phyloP scores from a whole-genome alignment of 2,113 vertebrate genomes.

The Strix uralensis region DNA sequence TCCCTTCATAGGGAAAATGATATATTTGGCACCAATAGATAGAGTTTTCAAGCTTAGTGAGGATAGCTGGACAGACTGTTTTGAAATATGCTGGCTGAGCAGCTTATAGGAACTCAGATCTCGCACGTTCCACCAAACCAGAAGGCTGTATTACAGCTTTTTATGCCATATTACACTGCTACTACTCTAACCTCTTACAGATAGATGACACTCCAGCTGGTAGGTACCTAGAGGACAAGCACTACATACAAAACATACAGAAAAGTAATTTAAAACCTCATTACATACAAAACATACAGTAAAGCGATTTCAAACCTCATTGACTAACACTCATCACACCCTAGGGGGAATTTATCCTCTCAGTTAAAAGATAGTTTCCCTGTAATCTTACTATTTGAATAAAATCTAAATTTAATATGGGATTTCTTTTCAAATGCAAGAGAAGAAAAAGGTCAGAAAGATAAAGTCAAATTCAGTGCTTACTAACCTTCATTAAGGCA shows the following conservation, averaged over 20 bases:
- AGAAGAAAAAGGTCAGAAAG: not conserved
- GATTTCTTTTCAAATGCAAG: not conserved
- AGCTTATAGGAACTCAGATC: not conserved
- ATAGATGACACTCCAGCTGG: not conserved
- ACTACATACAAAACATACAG: not conserved
- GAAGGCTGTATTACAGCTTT: not conserved
- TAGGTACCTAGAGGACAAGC: not conserved
- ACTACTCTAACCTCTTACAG: not conserved
- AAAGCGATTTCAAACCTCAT: not conserved
- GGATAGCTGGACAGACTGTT: not conserved
- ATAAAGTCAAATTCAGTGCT: not conserved
- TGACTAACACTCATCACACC: not conserved
- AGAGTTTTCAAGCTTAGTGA: not conserved
- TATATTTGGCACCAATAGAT: not conserved
- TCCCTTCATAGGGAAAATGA: not conserved
- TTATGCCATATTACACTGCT: not conserved
- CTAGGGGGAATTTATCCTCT: not conserved
- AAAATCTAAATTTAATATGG: not conserved
- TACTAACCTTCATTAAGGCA: not conserved
- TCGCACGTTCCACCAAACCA: not conserved
- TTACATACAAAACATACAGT: not conserved
- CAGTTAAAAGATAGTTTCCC: not conserved
- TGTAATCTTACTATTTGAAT: not conserved
- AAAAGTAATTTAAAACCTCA: not conserved
- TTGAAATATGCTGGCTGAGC: not conserved